Base-by-base conservation (phyloP, 2,888 invertebrate species). In the Serripes groenlandicus region DNA sequence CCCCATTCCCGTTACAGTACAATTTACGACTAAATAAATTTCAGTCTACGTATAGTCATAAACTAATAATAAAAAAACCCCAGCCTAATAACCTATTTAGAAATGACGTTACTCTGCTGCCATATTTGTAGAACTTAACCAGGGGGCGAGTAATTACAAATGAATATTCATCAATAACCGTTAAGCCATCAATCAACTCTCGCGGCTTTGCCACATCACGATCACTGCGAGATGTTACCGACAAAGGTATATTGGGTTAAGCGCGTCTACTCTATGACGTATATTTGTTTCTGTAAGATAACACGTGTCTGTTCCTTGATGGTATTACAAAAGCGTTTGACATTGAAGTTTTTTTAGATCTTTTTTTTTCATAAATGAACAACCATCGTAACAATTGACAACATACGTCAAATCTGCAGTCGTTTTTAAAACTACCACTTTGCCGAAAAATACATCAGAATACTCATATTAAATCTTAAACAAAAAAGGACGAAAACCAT, bases 121-220 rank as follows among this genome's bases (percentile, higher is more conserved):
- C 23, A 26, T 56, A 56, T 56, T 56, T 56, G 56, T 56, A 56
- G n/a, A 28, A n/a, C 11, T 26, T 56, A 56, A 23, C 56, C 23
- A 9, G 56, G 11, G 7, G 23, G 1, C 56, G 11, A 56, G 56
- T 56, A 56, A 56, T 56, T 56, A 56, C 56, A 56, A 56, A 56
- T 26, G 56, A 56, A 56, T 26, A 2, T 56, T 28, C 56, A 28
- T 28, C 56, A 56, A 56, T 56, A 56, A 56, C 56, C 11, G 21
- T 11, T 56, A 11, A 26, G 11, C 56, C 7, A 56, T 56, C 56
- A 11, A 28, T 56, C 56, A 56, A 56, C 11, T 56, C 18, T 11
- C 56, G 56, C 23, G 28, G 56, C 56, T 56, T 56, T 56, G 18
- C 23, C 56, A n/a, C 56, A 23, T 56, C 56, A 56, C 56, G 56